Base-by-base conservation (phyloP, 1,140 invertebrate genomes). In the Microvelia longipes region DNA sequence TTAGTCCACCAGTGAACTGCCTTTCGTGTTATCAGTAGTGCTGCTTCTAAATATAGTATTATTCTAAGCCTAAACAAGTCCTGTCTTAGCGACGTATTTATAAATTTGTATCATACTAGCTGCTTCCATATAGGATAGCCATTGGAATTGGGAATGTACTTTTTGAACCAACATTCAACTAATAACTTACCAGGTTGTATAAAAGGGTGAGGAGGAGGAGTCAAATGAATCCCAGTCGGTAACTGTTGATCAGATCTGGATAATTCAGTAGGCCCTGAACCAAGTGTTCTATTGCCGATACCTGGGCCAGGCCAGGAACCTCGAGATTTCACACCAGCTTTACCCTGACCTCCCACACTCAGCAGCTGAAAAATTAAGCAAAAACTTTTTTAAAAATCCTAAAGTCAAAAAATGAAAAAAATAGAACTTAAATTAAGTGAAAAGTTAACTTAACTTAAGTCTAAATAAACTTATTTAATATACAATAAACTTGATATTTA, bases 191-290 rank as follows among this genome's bases (percentile, higher is more conserved):
- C 35, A 13, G 73, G 73, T 26, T 50, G 70, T 29, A 61, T 66
- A n/a, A 68, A 19, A 0, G 69, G 64, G 19, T 69, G 30, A 66
- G 71, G 61, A 29, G 73, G 35, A 2, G 74, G 60, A 11, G 67
- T 68, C 27, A 61, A 63, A 26, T 65, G 60, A 13, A 35, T 66
- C 13, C 66, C 19, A 24, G 28, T 50, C 61, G 71, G 73, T 2
- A 92, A 76, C 71, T 92, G 89, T 77, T 92, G 90, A 73, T 93
- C 90, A 28, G 90, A 91, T 75, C 91, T 91, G 65, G 90, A 91
- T 73, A 91, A 87, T 75, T 92, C 90, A 0, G 85, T 83, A 28
- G 83, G 85, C n/a, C 71, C 72, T 14, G 74, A 84, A 75, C 1
- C 72, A 0, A 76, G 68, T 11, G 72, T 67, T 29, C 75, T 64